These are phyloP conservation scores for Lonchura striata DNA, from an alignment of 2,113 vertebrate species.

Conservation along the genomic window DNA sequence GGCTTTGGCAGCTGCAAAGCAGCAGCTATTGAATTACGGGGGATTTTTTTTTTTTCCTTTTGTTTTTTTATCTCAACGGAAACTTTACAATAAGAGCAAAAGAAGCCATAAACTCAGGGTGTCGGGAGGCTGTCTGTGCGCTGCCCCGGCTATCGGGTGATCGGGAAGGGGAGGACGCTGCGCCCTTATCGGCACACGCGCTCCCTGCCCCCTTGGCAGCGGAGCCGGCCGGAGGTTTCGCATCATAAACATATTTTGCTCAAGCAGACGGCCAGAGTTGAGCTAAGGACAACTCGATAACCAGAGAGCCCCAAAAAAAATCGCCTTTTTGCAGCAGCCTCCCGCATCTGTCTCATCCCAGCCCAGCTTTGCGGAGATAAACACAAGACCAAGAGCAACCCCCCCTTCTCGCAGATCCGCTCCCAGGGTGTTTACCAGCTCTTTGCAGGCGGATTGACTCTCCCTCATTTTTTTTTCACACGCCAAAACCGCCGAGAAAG, in stretches of 20 bases:
- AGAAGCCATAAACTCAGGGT: neutral
- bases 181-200: neutral
- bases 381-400: neutral
- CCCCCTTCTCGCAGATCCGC: neutral
- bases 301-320: neutral
- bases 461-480: neutral
- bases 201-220: neutral
- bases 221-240: neutral
- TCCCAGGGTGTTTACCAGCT: neutral
- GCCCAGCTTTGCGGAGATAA: neutral
- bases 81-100: neutral
- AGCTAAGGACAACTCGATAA: neutral
- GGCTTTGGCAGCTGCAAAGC: constrained; percentile 19
- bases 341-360: neutral
- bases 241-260: constrained; percentile 39
- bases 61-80: neutral
- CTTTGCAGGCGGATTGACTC: neutral
- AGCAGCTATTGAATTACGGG: too few relatives aligned
- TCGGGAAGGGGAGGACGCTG: neutral
- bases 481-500: neutral
- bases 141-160: neutral
- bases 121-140: neutral
- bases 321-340: neutral
- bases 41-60: neutral
- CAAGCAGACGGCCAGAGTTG: neutral